phyloP scores from a whole-genome alignment of 2,888 invertebrate species.

The Dysmachus trigonus region DNA sequence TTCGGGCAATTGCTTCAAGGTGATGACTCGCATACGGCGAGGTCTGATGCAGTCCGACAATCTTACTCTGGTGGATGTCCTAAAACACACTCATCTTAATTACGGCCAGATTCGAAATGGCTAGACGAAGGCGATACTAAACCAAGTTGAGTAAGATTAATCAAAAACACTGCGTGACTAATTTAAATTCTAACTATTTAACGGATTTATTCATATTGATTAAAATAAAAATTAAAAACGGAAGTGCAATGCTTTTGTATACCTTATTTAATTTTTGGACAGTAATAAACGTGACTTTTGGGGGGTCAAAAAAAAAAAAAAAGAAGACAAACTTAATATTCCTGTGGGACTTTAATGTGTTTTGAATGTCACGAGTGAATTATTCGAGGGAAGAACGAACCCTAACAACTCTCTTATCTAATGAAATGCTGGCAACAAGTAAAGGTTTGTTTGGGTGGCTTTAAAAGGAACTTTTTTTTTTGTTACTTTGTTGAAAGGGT shows the following conservation, averaged over 20 bases:
- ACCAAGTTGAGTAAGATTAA: background rate
- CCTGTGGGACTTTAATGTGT: background rate
- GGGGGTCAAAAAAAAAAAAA: background rate
- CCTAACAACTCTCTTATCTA: background rate
- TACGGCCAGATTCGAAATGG: background rate
- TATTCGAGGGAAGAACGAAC: background rate
- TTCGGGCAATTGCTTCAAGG: background rate
- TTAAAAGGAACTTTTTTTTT: background rate
- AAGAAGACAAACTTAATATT: background rate
- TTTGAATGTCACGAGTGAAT: background rate
- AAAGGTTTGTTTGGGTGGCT: background rate
- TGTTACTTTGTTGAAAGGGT: background rate
- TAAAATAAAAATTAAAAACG: background rate
- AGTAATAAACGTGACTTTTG: background rate
- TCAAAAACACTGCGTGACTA: background rate
- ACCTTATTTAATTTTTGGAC: background rate
- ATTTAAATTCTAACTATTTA: background rate
- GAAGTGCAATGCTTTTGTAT: background rate
- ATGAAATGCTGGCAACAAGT: background rate
- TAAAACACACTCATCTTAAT: background rate
- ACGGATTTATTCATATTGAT: background rate
- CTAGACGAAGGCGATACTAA: background rate
- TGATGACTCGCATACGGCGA: background rate
- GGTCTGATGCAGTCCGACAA: background rate
- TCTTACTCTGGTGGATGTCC: background rate